Evolutionary conservation across 2,888 invertebrate species (phyloP).

Genomic region (Panopea generosa): DNA sequence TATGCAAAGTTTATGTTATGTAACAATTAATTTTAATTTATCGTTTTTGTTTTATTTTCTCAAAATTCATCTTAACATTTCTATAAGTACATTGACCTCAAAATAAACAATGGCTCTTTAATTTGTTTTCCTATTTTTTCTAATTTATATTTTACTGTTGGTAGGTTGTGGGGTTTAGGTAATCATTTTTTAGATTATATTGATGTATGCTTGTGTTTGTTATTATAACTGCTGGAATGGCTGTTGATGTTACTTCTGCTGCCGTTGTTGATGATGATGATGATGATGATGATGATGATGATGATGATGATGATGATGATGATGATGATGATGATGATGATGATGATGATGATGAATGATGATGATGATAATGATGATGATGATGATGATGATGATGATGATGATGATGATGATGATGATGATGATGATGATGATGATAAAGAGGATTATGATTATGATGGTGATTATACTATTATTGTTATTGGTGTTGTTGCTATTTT

Average conservation of each 20-base stretch:
- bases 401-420: constrained; percentile 10
- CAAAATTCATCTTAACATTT: too few species aligned
- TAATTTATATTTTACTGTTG: background rate
- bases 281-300: constrained; percentile 26
- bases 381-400: constrained; percentile 19
- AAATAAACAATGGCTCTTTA: too few species aligned
- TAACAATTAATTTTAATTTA: too few species aligned
- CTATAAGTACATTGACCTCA: too few species aligned
- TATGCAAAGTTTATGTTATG: too few species aligned
- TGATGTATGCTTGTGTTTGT: background rate
- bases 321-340: constrained; percentile 21
- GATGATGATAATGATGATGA: constrained; percentile 1
- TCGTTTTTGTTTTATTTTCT: too few species aligned
- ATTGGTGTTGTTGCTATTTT: too few species aligned
- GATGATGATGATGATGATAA: constrained; percentile 6
- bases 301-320: constrained; percentile 29
- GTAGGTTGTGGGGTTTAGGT: background rate
- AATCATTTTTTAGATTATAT: background rate
- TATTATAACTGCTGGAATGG: too few species aligned
- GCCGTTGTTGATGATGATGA: constrained; percentile 1
- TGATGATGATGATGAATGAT: too few species aligned
- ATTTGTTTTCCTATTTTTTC: background rate
- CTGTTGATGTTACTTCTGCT: too few species aligned
- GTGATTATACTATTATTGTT: too few species aligned
- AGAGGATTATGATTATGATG: too few species aligned